Evolutionary conservation across 2,797 vertebrate species (phyloP).

Genomic region (Mus spretus): DNA sequence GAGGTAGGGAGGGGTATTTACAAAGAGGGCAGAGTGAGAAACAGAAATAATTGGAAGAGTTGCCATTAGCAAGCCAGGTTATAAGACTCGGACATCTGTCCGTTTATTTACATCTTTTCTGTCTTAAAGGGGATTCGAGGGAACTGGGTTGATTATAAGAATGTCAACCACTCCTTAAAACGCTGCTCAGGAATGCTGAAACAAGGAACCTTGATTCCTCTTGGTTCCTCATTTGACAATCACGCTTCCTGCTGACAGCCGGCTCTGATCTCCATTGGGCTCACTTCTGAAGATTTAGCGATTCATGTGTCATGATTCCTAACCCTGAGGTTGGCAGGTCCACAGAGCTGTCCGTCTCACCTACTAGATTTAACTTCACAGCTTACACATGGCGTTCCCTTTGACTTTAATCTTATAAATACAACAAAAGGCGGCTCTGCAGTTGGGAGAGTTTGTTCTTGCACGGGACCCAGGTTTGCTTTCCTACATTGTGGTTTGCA

Average conservation of each 20-base stretch:
- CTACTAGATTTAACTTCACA: neutral
- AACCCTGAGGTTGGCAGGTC: neutral
- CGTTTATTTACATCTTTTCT: slow-evolving; percentile 14
- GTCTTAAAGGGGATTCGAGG: slow-evolving; percentile 53
- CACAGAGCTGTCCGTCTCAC: neutral
- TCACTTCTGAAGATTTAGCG: slow-evolving; percentile 43
- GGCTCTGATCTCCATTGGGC: slow-evolving; percentile 29
- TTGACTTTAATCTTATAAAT: neutral
- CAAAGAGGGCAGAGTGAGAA: neutral
- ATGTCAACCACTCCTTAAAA: slow-evolving; percentile 54
- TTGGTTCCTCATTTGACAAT: slow-evolving; percentile 16
- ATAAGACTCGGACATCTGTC: slow-evolving; percentile 2
- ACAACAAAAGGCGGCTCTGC: neutral
- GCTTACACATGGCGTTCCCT: neutral
- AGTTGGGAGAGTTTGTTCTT: neutral
- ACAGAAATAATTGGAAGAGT: neutral
- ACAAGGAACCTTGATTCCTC: neutral
- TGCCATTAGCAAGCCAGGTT: neutral
- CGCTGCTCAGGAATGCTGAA: slow-evolving; percentile 27
- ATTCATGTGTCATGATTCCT: neutral
- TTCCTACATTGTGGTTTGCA: neutral
- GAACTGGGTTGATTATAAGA: slow-evolving; percentile 66
- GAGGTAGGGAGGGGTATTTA: neutral
- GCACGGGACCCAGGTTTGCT: neutral
- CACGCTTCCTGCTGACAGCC: neutral